Evolutionary conservation across 2,797 vertebrate genomes (phyloP).

Genomic region (Aphelocoma californica): DNA sequence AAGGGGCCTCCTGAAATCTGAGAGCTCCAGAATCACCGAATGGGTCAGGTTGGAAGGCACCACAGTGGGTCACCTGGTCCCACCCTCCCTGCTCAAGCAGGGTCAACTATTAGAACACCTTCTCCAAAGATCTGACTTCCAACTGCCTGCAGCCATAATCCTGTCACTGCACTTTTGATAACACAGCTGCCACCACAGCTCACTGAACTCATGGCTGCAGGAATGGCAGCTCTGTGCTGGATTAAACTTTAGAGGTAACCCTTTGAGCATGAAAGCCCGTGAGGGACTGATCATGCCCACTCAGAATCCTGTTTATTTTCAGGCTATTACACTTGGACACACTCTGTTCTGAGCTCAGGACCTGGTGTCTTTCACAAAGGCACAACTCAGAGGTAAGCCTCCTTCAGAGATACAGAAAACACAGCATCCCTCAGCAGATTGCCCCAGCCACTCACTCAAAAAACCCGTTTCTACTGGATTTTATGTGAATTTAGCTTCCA

Average conservation of each 20-base stretch:
- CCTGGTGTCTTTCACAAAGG: background rate
- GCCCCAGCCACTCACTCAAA: background rate
- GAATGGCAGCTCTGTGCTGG: background rate
- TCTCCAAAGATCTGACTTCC: background rate
- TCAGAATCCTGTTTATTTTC: background rate
- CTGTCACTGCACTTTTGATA: background rate
- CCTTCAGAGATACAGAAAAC: background rate
- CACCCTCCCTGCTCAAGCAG: background rate
- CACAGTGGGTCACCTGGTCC: background rate
- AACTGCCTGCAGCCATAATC: background rate
- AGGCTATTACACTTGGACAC: background rate
- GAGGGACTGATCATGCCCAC: background rate
- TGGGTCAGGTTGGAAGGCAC: background rate
- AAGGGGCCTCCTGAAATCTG: background rate
- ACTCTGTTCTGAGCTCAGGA: background rate
- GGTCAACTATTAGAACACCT: background rate
- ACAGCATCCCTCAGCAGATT: fast-evolving
- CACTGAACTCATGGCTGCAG: background rate
- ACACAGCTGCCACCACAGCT: background rate
- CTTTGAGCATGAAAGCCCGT: fast-evolving
- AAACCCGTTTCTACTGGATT: background rate
- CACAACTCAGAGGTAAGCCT: background rate
- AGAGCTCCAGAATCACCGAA: background rate
- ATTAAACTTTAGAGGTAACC: background rate
- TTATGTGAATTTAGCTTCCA: background rate